Conservation (phyloP, 1,140 invertebrate genomes). For the Planococcus citri region DNA sequence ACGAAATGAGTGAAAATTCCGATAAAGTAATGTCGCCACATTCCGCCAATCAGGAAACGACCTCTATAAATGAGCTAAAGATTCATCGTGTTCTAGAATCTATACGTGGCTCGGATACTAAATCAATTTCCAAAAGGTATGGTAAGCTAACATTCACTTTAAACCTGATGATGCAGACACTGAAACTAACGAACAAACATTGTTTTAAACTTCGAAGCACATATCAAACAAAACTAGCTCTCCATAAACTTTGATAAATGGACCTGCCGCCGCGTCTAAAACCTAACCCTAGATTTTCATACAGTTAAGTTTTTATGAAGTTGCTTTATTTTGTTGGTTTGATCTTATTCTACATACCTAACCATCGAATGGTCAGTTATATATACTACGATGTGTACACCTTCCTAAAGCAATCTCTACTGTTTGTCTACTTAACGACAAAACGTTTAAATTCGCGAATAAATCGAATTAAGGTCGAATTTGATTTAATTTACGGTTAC, state of each 20-base stretch:
- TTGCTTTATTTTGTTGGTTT: no score
- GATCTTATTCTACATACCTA: no score
- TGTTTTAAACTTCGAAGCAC: slow-evolving; percentile 18
- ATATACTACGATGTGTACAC: no score
- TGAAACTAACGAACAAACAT: slow-evolving; percentile 19
- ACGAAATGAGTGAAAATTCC: slow-evolving; percentile 6
- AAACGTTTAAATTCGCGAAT: background rate
- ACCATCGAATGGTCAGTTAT: background rate
- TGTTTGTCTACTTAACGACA: background rate
- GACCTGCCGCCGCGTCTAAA: background rate
- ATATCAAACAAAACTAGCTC: slow-evolving; percentile 15
- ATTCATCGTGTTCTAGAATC: slow-evolving; percentile 11
- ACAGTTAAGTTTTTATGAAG: background rate
- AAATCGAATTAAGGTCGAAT: background rate
- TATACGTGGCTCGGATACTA: slow-evolving; percentile 15
- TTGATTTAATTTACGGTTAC: background rate
- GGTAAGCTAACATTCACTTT: slow-evolving; percentile 16
- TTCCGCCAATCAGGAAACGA: slow-evolving; percentile 17
- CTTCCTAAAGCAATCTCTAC: no score
- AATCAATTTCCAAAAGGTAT: slow-evolving; percentile 16
- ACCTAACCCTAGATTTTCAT: background rate
- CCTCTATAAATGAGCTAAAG: slow-evolving; percentile 17
- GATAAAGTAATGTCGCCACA: slow-evolving; percentile 14
- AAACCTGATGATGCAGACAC: slow-evolving; percentile 20
- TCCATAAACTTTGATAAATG: slow-evolving; percentile 16